Conservation (phyloP, 2,888 invertebrate species). For the Heliconius erato region DNA sequence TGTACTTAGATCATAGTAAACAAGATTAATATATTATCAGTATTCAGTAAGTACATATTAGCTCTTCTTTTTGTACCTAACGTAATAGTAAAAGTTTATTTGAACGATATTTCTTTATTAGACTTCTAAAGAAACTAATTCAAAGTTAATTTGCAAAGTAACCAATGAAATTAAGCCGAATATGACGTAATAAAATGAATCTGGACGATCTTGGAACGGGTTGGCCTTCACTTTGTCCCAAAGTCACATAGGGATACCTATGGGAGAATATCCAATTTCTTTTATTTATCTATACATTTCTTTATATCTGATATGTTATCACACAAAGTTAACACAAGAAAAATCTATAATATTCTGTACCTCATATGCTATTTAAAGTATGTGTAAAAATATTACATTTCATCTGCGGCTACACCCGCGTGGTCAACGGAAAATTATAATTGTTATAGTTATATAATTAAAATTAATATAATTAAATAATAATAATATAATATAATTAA, state of each 20-base stretch:
- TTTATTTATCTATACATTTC: neutral
- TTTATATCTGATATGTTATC: neutral
- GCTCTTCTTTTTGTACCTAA: neutral
- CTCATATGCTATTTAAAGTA: neutral
- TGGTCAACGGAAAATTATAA: no score
- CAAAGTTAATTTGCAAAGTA: slow-evolving; percentile 15
- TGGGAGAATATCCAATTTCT: neutral
- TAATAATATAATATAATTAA: no score
- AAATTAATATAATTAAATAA: no score
- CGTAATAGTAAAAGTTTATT: slow-evolving; percentile 12
- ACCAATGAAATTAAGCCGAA: slow-evolving; percentile 11
- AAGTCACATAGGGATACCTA: neutral
- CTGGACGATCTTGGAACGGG: neutral
- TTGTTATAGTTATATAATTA: no score
- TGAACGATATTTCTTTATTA: slow-evolving; percentile 13
- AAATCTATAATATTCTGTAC: neutral
- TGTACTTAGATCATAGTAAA: no score
- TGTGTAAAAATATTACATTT: neutral
- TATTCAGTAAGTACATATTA: neutral
- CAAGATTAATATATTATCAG: neutral
- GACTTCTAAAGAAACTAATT: slow-evolving; percentile 10
- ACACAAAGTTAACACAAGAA: neutral
- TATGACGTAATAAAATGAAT: slow-evolving; percentile 8
- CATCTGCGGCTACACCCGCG: no score
- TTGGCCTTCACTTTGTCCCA: neutral